These are phyloP conservation scores for Rhagium mordax DNA, from an alignment of 2,888 invertebrate species.

Conservation along the genomic window DNA sequence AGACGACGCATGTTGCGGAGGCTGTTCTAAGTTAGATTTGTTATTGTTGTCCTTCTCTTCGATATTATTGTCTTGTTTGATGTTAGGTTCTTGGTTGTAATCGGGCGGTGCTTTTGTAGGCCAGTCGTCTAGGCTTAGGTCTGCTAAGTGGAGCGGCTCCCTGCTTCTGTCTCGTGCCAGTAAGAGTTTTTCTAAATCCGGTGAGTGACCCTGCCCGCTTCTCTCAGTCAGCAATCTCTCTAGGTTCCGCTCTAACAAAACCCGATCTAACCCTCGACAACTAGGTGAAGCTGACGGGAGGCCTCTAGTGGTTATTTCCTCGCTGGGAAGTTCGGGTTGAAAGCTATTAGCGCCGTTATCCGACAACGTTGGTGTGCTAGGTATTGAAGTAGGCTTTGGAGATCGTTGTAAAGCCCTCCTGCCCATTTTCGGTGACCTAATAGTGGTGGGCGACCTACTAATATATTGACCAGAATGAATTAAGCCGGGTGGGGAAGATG, in stretches of 20 bases:
- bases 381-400: constrained; percentile 69
- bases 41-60: constrained; percentile 59
- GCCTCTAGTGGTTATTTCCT: constrained; percentile 55
- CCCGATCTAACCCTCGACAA: constrained; percentile 77
- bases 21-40: constrained; percentile 43
- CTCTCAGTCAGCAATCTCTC: constrained; percentile 75
- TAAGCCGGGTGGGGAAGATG: constrained; percentile 67
- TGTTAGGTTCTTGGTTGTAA: constrained; percentile 44
- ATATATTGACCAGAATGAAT: constrained; percentile 50
- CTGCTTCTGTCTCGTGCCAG: constrained; percentile 74
- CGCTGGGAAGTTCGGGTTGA: constrained; percentile 36
- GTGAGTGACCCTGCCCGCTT: constrained; percentile 60
- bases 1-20: constrained; percentile 73
- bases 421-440: constrained; percentile 74
- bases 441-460: constrained; percentile 69
- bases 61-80: constrained; percentile 53
- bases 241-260: constrained; percentile 79
- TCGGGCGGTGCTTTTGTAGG: constrained; percentile 62
- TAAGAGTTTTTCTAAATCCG: constrained; percentile 71
- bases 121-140: constrained; percentile 75
- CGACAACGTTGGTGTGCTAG: constrained; percentile 66
- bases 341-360: constrained; percentile 55
- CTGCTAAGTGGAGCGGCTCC: constrained; percentile 75
- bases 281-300: constrained; percentile 53
- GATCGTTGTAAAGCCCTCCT: constrained; percentile 71